Evolutionary conservation across 2,797 vertebrate genomes (phyloP).

Genomic region (Crenichthys baileyi): DNA sequence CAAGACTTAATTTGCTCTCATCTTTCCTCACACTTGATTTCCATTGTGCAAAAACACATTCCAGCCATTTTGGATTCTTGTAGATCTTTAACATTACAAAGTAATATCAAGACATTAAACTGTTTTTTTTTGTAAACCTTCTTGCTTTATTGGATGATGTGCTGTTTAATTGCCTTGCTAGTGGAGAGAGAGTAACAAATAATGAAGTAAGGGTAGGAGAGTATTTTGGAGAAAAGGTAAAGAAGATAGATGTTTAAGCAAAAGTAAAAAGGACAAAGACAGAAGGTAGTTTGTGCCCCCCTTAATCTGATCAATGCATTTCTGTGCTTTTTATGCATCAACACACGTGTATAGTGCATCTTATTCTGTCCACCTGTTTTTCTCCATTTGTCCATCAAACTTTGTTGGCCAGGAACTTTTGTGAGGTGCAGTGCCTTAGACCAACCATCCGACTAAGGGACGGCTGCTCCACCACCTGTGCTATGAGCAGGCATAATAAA

Average conservation of each 20-base stretch:
- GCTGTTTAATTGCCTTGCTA: conserved; percentile 28
- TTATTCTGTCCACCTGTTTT: background rate
- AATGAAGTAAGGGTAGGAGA: background rate
- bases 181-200: conserved; percentile 3
- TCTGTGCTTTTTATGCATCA: background rate
- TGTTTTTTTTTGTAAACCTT: conserved; percentile 6
- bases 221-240: conserved; percentile 2
- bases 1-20: background rate
- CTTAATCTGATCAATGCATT: background rate
- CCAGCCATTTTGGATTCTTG: conserved; percentile 31
- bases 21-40: conserved; percentile 23
- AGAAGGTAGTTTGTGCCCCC: background rate
- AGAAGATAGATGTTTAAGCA: background rate
- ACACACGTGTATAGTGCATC: background rate
- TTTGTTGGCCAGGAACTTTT: background rate
- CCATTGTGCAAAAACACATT: conserved; percentile 12
- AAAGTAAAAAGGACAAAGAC: background rate
- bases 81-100: conserved; percentile 45
- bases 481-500: no score
- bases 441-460: background rate
- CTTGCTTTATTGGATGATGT: conserved; percentile 30
- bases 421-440: background rate
- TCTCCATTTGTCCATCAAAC: background rate
- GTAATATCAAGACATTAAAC: conserved; percentile 35
- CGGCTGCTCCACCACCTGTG: background rate